Evolutionary conservation across 2,113 vertebrate genomes (phyloP).

Genomic region (Uria lomvia): DNA sequence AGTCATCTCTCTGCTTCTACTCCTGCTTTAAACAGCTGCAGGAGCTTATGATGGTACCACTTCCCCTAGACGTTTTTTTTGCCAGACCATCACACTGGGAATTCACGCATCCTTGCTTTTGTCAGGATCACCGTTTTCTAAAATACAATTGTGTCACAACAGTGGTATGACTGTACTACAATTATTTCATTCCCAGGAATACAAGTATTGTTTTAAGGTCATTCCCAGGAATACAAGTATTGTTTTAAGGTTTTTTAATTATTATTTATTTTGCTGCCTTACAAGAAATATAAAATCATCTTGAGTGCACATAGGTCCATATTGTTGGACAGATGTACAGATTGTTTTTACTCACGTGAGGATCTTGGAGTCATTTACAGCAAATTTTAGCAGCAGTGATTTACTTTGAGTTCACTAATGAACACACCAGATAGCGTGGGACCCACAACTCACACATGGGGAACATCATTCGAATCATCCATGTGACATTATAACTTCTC

Average conservation of each 20-base stretch:
- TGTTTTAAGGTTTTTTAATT: not conserved
- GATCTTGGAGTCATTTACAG: not conserved
- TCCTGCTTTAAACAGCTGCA: not conserved
- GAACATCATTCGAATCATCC: not conserved
- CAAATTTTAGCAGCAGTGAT: not conserved
- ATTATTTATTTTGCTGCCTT: not conserved
- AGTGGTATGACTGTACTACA: not conserved
- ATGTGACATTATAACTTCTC: not conserved
- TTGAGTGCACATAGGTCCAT: not conserved
- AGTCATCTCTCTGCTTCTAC: not conserved
- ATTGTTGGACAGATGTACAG: not conserved
- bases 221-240: no score
- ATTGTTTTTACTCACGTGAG: not conserved
- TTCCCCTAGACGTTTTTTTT: not conserved
- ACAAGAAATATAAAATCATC: not conserved
- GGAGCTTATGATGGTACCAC: not conserved
- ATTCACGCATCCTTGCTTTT: not conserved
- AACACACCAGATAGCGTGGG: not conserved
- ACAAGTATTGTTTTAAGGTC: no score
- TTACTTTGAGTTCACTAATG: not conserved
- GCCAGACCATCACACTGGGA: not conserved
- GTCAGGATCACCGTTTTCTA: not conserved
- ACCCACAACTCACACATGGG: not conserved
- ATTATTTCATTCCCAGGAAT: not conserved
- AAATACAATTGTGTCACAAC: not conserved